Conservation (phyloP, 2,797 vertebrate species). For the Parauchenoglanis punctatus region DNA sequence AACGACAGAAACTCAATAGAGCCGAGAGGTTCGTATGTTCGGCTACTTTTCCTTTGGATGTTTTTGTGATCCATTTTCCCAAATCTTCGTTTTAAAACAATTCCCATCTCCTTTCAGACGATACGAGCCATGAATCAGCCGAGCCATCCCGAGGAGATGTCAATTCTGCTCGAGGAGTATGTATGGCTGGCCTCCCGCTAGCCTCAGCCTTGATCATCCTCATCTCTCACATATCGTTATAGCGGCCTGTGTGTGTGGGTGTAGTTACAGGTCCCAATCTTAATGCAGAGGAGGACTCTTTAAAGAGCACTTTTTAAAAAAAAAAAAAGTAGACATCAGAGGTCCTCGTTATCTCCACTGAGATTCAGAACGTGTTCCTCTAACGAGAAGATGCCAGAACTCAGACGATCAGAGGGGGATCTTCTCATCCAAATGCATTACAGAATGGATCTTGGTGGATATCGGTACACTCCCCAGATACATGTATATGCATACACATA, state of each 20-base stretch:
- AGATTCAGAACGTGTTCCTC: constrained; percentile 41
- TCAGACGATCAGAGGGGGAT: not conserved
- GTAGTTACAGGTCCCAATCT: constrained; percentile 9
- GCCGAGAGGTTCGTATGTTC: constrained; percentile 93
- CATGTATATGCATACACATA: constrained; percentile 30
- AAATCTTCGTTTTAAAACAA: not conserved
- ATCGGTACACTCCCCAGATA: constrained; percentile 10
- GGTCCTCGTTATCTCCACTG: constrained; percentile 40
- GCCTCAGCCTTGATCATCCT: constrained; percentile 85
- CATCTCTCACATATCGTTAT: constrained; percentile 90
- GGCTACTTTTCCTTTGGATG: not conserved
- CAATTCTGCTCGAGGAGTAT: constrained; percentile 74
- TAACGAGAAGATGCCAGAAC: constrained; percentile 36
- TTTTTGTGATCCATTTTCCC: not conserved
- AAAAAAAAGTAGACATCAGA: constrained; percentile 28
- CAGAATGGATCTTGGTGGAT: constrained; percentile 35
- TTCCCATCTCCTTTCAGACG: constrained; percentile 76
- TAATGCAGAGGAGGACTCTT: constrained; percentile 50
- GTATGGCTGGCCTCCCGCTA: constrained; percentile 81
- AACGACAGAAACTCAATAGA: constrained; percentile 98
- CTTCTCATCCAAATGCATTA: constrained; percentile 30
- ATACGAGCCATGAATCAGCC: constrained; percentile 93
- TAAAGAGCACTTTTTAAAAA: constrained; percentile 54
- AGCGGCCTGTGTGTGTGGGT: constrained; percentile 74
- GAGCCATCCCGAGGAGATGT: constrained; percentile 92